Evolutionary conservation across 2,113 vertebrate genomes (phyloP), one percentile per base, ranked within the genome.

Genomic region (Scopus umbretta): DNA sequence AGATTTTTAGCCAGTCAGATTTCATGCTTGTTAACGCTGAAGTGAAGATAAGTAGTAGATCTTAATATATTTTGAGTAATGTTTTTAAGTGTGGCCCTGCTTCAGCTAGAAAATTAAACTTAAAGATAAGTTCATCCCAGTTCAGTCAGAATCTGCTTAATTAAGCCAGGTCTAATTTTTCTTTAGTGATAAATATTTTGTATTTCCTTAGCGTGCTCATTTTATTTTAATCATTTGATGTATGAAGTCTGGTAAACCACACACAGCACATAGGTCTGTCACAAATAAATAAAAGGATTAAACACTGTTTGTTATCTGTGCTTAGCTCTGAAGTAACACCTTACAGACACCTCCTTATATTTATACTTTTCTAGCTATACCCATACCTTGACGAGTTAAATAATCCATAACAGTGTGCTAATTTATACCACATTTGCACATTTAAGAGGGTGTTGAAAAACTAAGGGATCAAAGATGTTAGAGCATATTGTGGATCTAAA

Each of bases 1-100:
- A 86, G 56, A 70, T 83, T 96, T 92, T 90, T 90, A 95, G 70
- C 74, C 74, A 70, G 76, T 80, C 58, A 58, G 68, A 87, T 95
- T 92, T 91, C 67, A 83, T 63, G 89, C 58, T 66, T 90, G 12
- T 82, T 95, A 91, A 65, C 71, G 59, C 86, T 85, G 80, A 84
- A 90, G 92, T 62, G 29, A 75, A 82, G 65, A 62, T 40, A 84
- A 81, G 62, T 61, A 79, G 19, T 30, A 94, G 53, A 70, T 50
- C 55, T 72, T 89, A 87, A 82, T 71, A 55, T 30, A 81, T 91
- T 91, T 75, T 82, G 74, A 95, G 49, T 55, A 65, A 73, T 42
- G 25, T 40, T 87, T 91, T 88, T 53, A 90, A 59, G 74, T 56
- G 56, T 7, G 7, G 23, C 15, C 14, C 18, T 40, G 16, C 30